Percentiles rank a stretch among this genome's conserved stretches.
These are phyloP conservation scores for Dallia pectoralis DNA, from an alignment of 2,797 vertebrate species.

Conservation along the genomic window DNA sequence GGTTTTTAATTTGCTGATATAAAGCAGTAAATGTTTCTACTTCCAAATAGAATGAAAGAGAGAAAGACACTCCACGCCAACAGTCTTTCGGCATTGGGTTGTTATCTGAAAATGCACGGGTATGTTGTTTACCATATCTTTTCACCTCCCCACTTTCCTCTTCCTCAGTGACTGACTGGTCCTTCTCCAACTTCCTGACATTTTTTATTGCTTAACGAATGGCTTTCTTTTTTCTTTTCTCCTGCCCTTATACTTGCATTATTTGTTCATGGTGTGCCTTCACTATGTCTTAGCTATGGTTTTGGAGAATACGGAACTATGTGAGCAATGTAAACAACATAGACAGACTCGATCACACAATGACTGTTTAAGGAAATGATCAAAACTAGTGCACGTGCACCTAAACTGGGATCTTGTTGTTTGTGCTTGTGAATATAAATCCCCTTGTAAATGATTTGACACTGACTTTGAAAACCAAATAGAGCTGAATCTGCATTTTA, in stretches of 20 bases:
- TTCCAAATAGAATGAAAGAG: constrained; percentile 65
- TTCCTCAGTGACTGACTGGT: constrained; percentile 14
- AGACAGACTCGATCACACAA: not conserved
- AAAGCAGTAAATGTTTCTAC: constrained; percentile 51
- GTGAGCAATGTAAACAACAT: too few species aligned
- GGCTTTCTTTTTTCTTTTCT: constrained; percentile 5
- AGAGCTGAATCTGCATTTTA: not conserved
- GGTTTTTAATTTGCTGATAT: constrained; percentile 25
- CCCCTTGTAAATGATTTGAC: not conserved
- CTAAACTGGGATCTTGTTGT: too few species aligned
- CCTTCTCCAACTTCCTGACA: constrained; percentile 20
- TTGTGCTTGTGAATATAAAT: too few species aligned
- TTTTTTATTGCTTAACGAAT: constrained; percentile 26
- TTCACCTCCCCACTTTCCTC: constrained; percentile 15
- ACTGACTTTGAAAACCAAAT: too few species aligned
- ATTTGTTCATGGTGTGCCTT: too few species aligned
- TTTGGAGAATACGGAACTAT: too few species aligned
- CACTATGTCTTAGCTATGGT: too few species aligned
- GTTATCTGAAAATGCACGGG: constrained; percentile 85
- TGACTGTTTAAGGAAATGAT: not conserved
- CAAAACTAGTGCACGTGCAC: too few species aligned
- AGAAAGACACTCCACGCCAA: constrained; percentile 61
- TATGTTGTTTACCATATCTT: constrained; percentile 72
- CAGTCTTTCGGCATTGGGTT: constrained; percentile 76
- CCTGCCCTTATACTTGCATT: constrained; percentile 1